Evolutionary conservation across 2,797 vertebrate species (phyloP).

Genomic region (Sitta carolinensis): DNA sequence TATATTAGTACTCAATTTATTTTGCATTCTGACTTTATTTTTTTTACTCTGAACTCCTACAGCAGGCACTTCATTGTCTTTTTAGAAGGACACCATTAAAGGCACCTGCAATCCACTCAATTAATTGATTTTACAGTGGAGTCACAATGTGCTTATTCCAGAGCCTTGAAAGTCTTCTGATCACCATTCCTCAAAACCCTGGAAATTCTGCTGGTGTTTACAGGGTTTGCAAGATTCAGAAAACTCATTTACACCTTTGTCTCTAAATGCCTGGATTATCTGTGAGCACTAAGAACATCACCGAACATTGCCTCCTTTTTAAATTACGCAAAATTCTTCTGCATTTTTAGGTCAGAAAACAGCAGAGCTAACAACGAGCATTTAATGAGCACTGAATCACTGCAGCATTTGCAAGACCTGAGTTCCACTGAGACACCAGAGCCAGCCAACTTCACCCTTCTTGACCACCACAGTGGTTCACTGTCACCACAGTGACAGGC

Average conservation of each 20-base stretch:
- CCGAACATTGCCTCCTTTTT: neutral
- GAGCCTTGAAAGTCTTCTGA: neutral
- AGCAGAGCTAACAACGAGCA: neutral
- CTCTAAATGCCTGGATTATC: neutral
- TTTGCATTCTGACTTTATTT: neutral
- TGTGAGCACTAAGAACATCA: neutral
- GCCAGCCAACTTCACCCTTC: neutral
- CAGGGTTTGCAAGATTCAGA: neutral
- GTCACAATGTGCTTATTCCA: neutral
- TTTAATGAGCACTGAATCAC: neutral
- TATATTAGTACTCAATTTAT: neutral
- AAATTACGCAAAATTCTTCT: neutral
- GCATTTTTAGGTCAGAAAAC: constrained; percentile 32
- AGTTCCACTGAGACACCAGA: neutral
- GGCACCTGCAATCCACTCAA: neutral
- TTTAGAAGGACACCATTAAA: neutral
- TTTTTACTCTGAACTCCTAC: neutral
- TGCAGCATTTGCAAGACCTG: neutral
- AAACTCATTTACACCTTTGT: constrained; percentile 1
- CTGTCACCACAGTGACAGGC: neutral
- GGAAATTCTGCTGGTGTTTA: neutral
- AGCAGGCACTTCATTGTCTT: neutral
- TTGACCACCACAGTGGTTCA: neutral
- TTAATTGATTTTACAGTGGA: neutral
- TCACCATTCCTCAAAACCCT: neutral